A percentile compares a stretch with the other conserved stretches of the same genome.
Evolutionary conservation across 1,140 invertebrate genomes (phyloP).

Genomic region (Eriosoma lanigerum): DNA sequence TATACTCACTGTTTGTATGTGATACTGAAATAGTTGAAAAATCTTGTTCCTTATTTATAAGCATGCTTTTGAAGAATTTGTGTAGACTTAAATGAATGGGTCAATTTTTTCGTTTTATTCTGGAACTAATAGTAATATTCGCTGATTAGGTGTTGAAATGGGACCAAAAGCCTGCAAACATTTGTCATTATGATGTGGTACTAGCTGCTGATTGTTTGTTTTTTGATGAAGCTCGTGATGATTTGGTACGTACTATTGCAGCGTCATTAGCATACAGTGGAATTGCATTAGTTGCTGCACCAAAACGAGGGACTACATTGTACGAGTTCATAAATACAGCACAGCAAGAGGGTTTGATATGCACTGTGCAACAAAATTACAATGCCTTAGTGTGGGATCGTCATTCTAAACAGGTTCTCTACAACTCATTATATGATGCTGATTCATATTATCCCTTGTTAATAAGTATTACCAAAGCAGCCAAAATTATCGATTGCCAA

Average conservation of each 20-base stretch:
- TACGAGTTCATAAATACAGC: slow-evolving; percentile 69
- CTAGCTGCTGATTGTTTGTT: slow-evolving; percentile 81
- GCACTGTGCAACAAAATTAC: slow-evolving; percentile 64
- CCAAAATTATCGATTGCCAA: slow-evolving; percentile 45
- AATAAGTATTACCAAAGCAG: slow-evolving; percentile 56
- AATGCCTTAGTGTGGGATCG: slow-evolving; percentile 68
- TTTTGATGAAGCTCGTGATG: slow-evolving; percentile 75
- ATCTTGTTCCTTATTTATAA: slow-evolving; percentile 6
- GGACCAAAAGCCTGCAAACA: slow-evolving; percentile 55
- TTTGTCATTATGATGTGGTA: slow-evolving; percentile 67
- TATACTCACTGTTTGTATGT: slow-evolving; percentile 15
- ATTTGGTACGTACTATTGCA: slow-evolving; percentile 72
- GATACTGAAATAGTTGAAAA: slow-evolving; percentile 20
- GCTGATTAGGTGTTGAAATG: slow-evolving; percentile 61
- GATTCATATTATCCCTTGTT: slow-evolving; percentile 71
- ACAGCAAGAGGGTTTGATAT: slow-evolving; percentile 63
- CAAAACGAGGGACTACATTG: slow-evolving; percentile 71
- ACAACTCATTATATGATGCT: slow-evolving; percentile 66
- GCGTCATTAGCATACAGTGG: slow-evolving; percentile 68
- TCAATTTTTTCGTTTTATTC: slow-evolving; percentile 17
- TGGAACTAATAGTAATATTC: slow-evolving; percentile 56
- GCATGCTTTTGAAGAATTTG: slow-evolving; percentile 33
- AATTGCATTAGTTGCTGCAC: slow-evolving; percentile 74
- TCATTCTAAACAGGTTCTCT: slow-evolving; percentile 65
- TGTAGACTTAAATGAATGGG: slow-evolving; percentile 12